Evolutionary conservation across 2,113 vertebrate genomes (phyloP).

Genomic region (Tragelaphus imberbis): DNA sequence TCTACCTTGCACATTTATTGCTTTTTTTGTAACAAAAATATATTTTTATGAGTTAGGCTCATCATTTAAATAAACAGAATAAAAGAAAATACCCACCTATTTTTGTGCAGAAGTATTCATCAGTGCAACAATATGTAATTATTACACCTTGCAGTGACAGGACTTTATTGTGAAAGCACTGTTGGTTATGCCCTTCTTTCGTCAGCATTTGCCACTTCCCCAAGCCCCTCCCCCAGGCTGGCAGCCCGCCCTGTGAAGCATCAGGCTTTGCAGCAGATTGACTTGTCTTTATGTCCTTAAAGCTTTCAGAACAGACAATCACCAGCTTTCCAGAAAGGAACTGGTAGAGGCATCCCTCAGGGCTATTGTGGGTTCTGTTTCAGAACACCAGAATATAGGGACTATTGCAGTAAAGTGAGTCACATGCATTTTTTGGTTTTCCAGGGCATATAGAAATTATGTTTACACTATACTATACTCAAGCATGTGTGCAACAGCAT

Average conservation of each 20-base stretch:
- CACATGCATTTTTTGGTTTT: not conserved
- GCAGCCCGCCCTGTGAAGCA: not conserved
- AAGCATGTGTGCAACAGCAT: not conserved
- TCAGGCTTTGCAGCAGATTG: not conserved
- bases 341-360: not conserved
- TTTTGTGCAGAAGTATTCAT: conserved; percentile 72
- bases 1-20: not conserved
- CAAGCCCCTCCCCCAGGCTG: conserved; percentile 26
- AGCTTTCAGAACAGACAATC: not conserved
- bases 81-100: not conserved
- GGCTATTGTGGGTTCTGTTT: not conserved
- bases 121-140: conserved; percentile 73
- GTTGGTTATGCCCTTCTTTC: conserved; percentile 55
- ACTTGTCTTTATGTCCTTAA: not conserved
- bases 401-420: not conserved
- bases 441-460: not conserved
- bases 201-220: conserved; percentile 61
- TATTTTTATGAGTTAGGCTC: not conserved
- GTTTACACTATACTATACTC: not conserved
- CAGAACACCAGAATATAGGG: not conserved
- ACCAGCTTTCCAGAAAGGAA: not conserved
- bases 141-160: conserved; percentile 70
- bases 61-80: fast-evolving
- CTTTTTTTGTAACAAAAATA: not conserved
- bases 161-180: conserved; percentile 68